Conservation (phyloP, 2,113 vertebrate species). For the Tetrax tetrax region DNA sequence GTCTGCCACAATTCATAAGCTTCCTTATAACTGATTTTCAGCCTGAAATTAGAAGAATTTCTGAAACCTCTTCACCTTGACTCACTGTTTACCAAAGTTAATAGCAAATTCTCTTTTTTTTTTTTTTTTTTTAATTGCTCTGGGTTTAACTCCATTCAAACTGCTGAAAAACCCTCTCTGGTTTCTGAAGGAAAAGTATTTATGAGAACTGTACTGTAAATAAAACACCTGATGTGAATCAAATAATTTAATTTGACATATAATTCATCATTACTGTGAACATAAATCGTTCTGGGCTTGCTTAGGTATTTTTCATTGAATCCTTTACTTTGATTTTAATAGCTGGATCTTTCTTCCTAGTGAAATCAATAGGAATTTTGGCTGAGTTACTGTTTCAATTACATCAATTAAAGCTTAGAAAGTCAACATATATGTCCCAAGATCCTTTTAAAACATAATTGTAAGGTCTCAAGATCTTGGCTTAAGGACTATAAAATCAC, state of each 20-base stretch:
- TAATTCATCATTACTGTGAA: not conserved
- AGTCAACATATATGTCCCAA: not conserved
- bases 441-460: not conserved
- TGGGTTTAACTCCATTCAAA: not conserved
- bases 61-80: not conserved
- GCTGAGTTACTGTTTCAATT: not conserved
- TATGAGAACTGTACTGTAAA: not conserved
- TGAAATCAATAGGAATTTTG: not conserved
- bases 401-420: not conserved
- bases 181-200: not conserved
- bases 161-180: not conserved
- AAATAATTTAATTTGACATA: not conserved
- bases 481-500: not conserved
- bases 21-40: not conserved
- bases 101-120: not conserved
- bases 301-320: not conserved
- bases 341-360: not conserved
- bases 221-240: not conserved
- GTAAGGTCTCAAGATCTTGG: not conserved
- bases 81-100: not conserved
- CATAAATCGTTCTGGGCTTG: not conserved
- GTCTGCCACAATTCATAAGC: not conserved
- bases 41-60: not conserved
- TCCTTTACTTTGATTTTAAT: not conserved
- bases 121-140: not conserved